Evolutionary conservation across 2,888 invertebrate species (phyloP).

Genomic region (Tenodera sinensis): DNA sequence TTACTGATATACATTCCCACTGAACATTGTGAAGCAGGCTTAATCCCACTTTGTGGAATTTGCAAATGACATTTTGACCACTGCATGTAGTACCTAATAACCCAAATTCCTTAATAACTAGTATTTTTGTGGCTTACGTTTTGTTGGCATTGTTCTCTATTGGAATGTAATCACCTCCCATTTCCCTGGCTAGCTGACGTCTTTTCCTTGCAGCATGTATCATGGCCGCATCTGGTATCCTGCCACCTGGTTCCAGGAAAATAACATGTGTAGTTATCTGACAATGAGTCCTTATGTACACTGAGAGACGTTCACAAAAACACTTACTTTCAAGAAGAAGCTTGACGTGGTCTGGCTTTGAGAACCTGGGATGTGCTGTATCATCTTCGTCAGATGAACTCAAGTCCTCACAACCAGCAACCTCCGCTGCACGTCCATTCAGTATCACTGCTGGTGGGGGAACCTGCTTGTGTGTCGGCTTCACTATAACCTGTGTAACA

Average conservation of each 20-base stretch:
- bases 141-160: slow-evolving; percentile 40
- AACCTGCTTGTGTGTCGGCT: slow-evolving; percentile 44
- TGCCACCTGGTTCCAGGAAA: slow-evolving; percentile 55
- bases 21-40: too few species aligned
- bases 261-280: too few species aligned
- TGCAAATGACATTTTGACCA: too few species aligned
- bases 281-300: too few species aligned
- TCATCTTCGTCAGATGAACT: slow-evolving; percentile 62
- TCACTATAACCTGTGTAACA: slow-evolving; percentile 52
- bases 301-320: not conserved
- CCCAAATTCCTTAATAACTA: not conserved
- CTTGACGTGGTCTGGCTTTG: slow-evolving; percentile 68
- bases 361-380: slow-evolving; percentile 50
- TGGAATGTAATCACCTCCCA: slow-evolving; percentile 61
- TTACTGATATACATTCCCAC: too few species aligned
- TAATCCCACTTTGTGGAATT: too few species aligned
- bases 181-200: slow-evolving; percentile 88
- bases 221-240: slow-evolving; percentile 95
- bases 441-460: slow-evolving; percentile 52
- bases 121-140: slow-evolving; percentile 20
- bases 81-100: not conserved
- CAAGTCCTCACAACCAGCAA: slow-evolving; percentile 67
- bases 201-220: slow-evolving; percentile 96
- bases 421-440: slow-evolving; percentile 78
- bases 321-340: slow-evolving; percentile 68